Percentiles rank a stretch among this genome's conserved stretches.
Conservation (phyloP, 2,113 vertebrate genomes). For the Paramormyrops kingsleyae region DNA sequence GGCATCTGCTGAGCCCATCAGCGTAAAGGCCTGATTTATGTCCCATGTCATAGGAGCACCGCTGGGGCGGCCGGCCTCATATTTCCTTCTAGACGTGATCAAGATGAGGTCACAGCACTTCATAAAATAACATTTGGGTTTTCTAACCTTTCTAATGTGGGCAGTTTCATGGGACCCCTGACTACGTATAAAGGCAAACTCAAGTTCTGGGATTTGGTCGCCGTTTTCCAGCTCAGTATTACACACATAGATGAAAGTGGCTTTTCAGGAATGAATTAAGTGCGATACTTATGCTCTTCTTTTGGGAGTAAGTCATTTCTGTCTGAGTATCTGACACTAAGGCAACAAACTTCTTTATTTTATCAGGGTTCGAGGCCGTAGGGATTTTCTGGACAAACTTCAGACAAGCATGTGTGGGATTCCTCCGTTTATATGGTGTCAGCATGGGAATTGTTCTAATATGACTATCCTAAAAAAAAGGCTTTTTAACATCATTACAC, state of each 20-base stretch:
- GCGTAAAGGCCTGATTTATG: slow-evolving; percentile 38
- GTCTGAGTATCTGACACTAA: not conserved
- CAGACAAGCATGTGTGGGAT: not conserved
- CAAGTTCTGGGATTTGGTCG: slow-evolving; percentile 24
- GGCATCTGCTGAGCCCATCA: slow-evolving; percentile 34
- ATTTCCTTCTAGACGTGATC: slow-evolving; percentile 19
- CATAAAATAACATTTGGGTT: slow-evolving; percentile 37
- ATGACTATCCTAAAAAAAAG: not conserved
- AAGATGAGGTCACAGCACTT: slow-evolving; percentile 29
- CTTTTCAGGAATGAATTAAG: not conserved
- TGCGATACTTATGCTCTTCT: not conserved
- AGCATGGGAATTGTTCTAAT: not conserved
- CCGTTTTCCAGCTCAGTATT: not conserved
- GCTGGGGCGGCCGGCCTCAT: not conserved
- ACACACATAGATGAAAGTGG: slow-evolving; percentile 12
- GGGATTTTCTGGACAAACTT: not conserved
- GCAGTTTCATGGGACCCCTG: slow-evolving; percentile 28
- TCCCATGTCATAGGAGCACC: slow-evolving; percentile 1
- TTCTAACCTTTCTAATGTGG: slow-evolving; percentile 23
- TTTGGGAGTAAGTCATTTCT: not conserved
- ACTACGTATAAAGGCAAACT: slow-evolving; percentile 30
- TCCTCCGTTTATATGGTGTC: not conserved
- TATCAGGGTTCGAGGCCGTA: not conserved
- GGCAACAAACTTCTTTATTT: not conserved
- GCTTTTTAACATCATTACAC: not conserved